Evolutionary conservation across 2,888 invertebrate genomes (phyloP), one percentile per base, ranked within the genome.

Genomic region (Molorchus minor): DNA sequence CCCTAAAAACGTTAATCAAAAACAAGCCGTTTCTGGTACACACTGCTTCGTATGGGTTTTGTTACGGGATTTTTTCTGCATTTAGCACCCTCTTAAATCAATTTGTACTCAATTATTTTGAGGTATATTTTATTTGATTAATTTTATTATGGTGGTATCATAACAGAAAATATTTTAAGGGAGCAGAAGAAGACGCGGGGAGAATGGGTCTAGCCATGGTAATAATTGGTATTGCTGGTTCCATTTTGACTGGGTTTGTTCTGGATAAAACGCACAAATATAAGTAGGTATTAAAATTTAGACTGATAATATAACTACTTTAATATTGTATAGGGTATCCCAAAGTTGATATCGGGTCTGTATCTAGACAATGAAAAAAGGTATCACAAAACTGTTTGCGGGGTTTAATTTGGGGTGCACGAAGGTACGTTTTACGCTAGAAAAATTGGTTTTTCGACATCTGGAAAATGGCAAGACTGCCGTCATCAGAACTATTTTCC

Each of bases 41-140:
- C 20, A 84, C 93, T 51, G 75, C 93, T 49, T 92, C 94, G 2
- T 96, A 96, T 76, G 95, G 96, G 1, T 87, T 96, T 72, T 97
- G 96, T 81, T 93, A 96, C 12, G 97, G 96, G 0, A 92, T 92
- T 5, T 98, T 95, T 81, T 97, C 97, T 77, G 96, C 96, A 21
- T 92, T 98, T 69, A 95, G 96, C 1, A 98, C 98, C 0, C 85
- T 96, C 38, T 86, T 98, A 43, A 96, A 94, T 80, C 90, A 91
- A 81, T 88, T 96, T 73, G 87, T 98, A 15, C 82, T 93, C 12
- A 81, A 83, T 56, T 90, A 94, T 79, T 96, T 92, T 80, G 89
- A 90, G 71, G 92, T 92, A 80, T 64, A 12, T 25, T 4, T 25
- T 25, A 5, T 25, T 25, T 5, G 25, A 25, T 8, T 25, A 16